Evolutionary conservation across 2,888 invertebrate species (phyloP).

Genomic region (Pelosia muscerda): DNA sequence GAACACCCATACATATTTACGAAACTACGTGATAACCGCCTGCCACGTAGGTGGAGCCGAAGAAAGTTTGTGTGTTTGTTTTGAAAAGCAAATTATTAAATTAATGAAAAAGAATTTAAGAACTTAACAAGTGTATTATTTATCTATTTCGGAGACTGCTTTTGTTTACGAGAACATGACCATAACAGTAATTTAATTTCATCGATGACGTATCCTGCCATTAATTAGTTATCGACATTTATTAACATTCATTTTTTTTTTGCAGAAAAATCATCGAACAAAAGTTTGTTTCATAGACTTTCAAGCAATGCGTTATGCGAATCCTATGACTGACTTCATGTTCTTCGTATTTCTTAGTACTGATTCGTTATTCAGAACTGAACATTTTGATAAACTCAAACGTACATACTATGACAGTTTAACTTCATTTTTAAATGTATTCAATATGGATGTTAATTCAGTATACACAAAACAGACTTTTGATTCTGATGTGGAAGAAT

Average conservation of each 20-base stretch:
- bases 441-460: slow-evolving; percentile 59
- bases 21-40: too few relatives aligned
- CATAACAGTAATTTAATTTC: too few relatives aligned
- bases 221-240: neutral
- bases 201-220: too few relatives aligned
- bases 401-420: slow-evolving; percentile 67
- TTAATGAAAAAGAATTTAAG: too few relatives aligned
- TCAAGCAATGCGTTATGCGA: slow-evolving; percentile 75
- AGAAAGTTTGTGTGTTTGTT: too few relatives aligned
- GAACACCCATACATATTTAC: too few relatives aligned
- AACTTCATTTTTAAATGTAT: slow-evolving; percentile 60
- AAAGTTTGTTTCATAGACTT: slow-evolving; percentile 75
- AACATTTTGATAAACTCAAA: slow-evolving; percentile 63
- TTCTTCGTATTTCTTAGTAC: slow-evolving; percentile 75
- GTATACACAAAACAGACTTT: slow-evolving; percentile 67
- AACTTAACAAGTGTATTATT: too few relatives aligned
- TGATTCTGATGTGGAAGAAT: slow-evolving; percentile 63
- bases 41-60: too few relatives aligned
- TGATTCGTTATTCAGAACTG: slow-evolving; percentile 69
- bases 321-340: slow-evolving; percentile 72
- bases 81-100: too few relatives aligned
- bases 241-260: slow-evolving; percentile 32
- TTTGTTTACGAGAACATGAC: too few relatives aligned
- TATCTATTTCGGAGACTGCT: too few relatives aligned
- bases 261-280: slow-evolving; percentile 60